Evolutionary conservation across 2,797 vertebrate species (phyloP), one percentile per base, ranked within the genome.

Genomic region (Scomberomorus guttatus): DNA sequence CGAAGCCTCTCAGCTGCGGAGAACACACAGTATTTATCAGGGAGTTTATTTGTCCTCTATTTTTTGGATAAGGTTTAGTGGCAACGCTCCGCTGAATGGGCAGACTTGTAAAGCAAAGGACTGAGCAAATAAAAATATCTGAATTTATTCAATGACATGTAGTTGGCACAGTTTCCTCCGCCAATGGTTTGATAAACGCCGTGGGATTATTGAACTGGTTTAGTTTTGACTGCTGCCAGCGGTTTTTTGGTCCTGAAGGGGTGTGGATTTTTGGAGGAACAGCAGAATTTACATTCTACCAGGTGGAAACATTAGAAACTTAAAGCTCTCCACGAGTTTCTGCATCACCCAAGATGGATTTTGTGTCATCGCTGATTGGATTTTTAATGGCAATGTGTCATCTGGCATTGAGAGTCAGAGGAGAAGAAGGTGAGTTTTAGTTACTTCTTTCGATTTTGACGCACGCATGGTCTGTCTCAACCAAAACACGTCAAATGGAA

Each of bases 351-450:
- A 95, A 93, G 83, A 98, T 98, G 97, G 97, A 97, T 97, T 95
- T 95, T 73, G 89, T 94, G 88, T 82, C 93, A 50, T 90, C 95
- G 39, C 57, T 93, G 82, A 89, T 96, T 96, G 95, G 96, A 96
- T 94, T 97, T 92, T 86, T 97, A 90, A 90, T 91, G 83, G 88
- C 96, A 71, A 75, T 91, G 84, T 95, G 95, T 92, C 93, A 92
- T 74, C 88, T 95, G 76, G 92, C 94, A 63, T 77, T 73, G 15
- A 81, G 90, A 92, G 95, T 93, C 87, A 76, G 83, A 72, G 96
- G 93, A 81, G 93, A 97, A 66, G 92, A 94, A 87, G 97, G 97
- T 98, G 95, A 97, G 96, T 87, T 87, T 64, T 8, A 3, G 20
- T 72, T 61, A 63, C 70, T 79, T 24, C 54, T 71, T 67, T 27